These are phyloP conservation scores for Cotesia chilonis DNA, from an alignment of 1,140 invertebrate species.

Conservation along the genomic window DNA sequence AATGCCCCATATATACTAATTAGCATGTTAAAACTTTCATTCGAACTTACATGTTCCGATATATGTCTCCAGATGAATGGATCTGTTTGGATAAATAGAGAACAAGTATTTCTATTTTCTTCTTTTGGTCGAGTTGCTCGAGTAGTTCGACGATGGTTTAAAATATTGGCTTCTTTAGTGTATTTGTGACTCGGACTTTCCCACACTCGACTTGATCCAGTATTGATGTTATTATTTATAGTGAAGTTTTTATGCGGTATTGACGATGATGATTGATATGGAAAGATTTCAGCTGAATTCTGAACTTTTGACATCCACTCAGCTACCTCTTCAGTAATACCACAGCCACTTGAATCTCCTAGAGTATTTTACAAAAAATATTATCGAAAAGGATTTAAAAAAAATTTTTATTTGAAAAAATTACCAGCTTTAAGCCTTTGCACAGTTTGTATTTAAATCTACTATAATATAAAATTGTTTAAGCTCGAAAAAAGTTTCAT, in stretches of 20 bases:
- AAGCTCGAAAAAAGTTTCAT: too few relatives aligned
- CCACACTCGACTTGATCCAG: slow-evolving; percentile 51
- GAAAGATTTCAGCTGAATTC: slow-evolving; percentile 78
- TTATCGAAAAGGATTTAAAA: too few relatives aligned
- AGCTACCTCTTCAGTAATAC: slow-evolving; percentile 83
- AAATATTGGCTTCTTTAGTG: slow-evolving; percentile 72
- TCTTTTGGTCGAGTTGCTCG: slow-evolving; percentile 71
- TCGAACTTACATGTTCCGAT: slow-evolving; percentile 67
- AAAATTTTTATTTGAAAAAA: too few relatives aligned
- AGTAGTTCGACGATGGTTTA: slow-evolving; percentile 63
- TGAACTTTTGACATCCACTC: slow-evolving; percentile 94
- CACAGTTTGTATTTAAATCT: too few relatives aligned
- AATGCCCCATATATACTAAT: too few relatives aligned
- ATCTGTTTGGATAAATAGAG: slow-evolving; percentile 97
- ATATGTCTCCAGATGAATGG: slow-evolving; percentile 96
- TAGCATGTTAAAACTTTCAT: slow-evolving; percentile 11
- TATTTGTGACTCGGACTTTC: slow-evolving; percentile 71
- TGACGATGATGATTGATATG: slow-evolving; percentile 54
- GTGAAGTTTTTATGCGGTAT: slow-evolving; percentile 41
- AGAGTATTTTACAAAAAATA: slow-evolving; percentile 17
- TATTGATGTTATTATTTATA: slow-evolving; percentile 41
- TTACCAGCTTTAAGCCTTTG: too few relatives aligned
- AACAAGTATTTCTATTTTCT: slow-evolving; percentile 83
- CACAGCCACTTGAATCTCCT: slow-evolving; percentile 86
- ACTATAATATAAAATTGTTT: too few relatives aligned